Evolutionary conservation across 2,113 vertebrate genomes (phyloP), one percentile per base, ranked within the genome.

Genomic region (Scomber scombrus): DNA sequence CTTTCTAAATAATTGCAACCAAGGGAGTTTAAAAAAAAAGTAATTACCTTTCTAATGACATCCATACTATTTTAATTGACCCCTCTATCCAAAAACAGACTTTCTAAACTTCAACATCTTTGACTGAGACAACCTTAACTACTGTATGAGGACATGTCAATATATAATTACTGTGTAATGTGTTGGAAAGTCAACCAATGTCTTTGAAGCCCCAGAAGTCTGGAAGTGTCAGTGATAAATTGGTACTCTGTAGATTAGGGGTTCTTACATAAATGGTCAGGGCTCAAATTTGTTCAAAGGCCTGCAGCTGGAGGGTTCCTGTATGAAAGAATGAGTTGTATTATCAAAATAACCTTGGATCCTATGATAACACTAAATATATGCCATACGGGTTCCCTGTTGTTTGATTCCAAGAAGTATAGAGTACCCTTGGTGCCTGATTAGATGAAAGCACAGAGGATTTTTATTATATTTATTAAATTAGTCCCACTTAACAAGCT

Each of bases 201-300:
- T 67, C 43, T 68, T 4, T 56, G 23, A 21, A 72, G 57, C 34
- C 15, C 63, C 40, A 11, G 29, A 56, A 62, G 54, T 31, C 46
- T 43, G 10, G 45, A 50, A 81, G 69, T 57, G 61, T 62, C 51
- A 69, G 75, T 54, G 75, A 74, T 80, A 82, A 75, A 78, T 75
- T 56, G 68, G 26, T 62, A 80, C 68, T 81, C 50, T 57, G 45
- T 55, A 84, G 79, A 83, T 88, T 60, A 84, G 46, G 45, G 23
- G 21, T 73, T 76, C 62, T 85, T 67, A 76, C 64, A 73, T 66
- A 79, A 65, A 64, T 23, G 78, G 67, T 84, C 70, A 62, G 54
- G 63, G 61, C 63, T 51, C 46, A 7, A 52, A 85, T 78, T 49
- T 68, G 56, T 43, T 81, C 55, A 26, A 64, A 56, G 5, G 69